These are phyloP conservation scores for Scyliorhinus canicula DNA, from an alignment of 2,797 vertebrate species.

Conservation along the genomic window DNA sequence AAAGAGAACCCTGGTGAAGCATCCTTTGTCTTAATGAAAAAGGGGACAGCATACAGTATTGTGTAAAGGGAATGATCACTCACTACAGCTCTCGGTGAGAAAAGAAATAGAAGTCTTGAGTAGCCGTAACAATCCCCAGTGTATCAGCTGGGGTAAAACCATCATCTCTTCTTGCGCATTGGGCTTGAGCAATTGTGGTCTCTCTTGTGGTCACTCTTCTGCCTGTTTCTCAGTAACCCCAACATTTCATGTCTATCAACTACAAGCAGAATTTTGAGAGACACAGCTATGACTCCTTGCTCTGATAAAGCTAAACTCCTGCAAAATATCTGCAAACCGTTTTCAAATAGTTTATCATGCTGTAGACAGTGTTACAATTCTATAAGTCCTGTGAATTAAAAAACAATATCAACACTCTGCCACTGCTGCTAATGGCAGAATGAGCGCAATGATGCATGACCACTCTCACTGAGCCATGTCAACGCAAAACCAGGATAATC, in stretches of 20 bases:
- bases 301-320: background rate
- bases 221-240: background rate
- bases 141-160: background rate
- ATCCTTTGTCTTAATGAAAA: background rate
- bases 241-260: background rate
- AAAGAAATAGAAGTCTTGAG: background rate
- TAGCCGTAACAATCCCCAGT: background rate
- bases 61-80: background rate
- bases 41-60: background rate
- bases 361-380: background rate
- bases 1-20: background rate
- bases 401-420: background rate
- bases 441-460: background rate
- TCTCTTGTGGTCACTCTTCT: background rate
- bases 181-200: background rate
- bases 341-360: background rate
- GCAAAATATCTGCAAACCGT: background rate
- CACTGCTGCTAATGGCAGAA: background rate
- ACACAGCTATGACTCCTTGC: background rate
- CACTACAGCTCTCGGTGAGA: background rate
- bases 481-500: background rate
- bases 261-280: background rate
- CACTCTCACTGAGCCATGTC: background rate
- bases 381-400: background rate
- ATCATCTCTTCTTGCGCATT: background rate